Evolutionary conservation across 2,113 vertebrate genomes (phyloP).

Genomic region (Ameiurus melas): DNA sequence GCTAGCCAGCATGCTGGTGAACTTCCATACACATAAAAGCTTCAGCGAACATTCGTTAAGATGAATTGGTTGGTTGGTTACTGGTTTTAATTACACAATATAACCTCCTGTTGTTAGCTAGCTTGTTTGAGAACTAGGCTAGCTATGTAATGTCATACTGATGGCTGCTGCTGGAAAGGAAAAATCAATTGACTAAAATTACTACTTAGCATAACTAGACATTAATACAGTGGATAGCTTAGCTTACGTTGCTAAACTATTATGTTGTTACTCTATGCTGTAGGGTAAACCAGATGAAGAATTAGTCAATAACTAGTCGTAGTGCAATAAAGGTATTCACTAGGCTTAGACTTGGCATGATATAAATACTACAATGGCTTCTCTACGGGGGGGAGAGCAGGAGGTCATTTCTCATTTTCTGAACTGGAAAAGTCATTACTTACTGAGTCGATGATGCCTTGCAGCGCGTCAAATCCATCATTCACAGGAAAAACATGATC

Average conservation of each 20-base stretch:
- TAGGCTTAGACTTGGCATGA: background rate
- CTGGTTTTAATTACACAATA: background rate
- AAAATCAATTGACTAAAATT: background rate
- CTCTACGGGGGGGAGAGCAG: background rate
- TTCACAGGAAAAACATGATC: constrained; percentile 97
- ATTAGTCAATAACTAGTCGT: background rate
- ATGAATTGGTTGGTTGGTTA: background rate
- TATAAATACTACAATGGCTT: background rate
- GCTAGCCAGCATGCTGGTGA: background rate
- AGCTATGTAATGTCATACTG: background rate
- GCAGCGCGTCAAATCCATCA: constrained; percentile 93
- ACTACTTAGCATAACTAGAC: background rate
- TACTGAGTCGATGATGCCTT: constrained; percentile 95
- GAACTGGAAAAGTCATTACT: constrained; percentile 52
- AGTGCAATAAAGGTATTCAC: background rate
- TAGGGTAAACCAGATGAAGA: background rate
- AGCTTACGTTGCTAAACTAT: background rate
- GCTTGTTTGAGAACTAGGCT: background rate
- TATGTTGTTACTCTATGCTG: background rate
- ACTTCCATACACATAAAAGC: background rate
- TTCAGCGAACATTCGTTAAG: background rate
- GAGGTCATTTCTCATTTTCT: background rate
- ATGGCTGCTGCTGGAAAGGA: background rate
- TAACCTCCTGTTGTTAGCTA: background rate
- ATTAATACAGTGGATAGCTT: background rate